phyloP scores from a whole-genome alignment of 2,113 vertebrate species.

The Siniperca knerii region DNA sequence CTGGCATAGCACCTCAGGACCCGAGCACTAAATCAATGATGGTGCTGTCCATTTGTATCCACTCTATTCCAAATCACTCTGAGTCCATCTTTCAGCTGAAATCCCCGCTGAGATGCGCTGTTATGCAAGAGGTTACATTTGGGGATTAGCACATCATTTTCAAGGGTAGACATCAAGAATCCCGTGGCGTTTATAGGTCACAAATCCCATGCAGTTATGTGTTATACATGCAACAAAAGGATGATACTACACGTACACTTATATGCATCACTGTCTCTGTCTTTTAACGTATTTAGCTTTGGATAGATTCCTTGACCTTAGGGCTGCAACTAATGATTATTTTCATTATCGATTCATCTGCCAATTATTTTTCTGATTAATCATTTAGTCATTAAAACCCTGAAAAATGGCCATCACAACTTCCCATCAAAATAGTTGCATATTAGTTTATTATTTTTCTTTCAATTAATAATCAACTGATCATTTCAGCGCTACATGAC shows the following conservation, averaged over 20 bases:
- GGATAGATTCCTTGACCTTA: background rate
- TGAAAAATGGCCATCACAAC: background rate
- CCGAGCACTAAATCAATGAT: conserved; percentile 44
- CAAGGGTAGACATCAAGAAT: conserved; percentile 75
- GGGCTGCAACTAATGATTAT: background rate
- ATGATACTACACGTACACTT: background rate
- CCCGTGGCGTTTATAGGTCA: conserved; percentile 63
- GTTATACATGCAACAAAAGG: conserved; percentile 42
- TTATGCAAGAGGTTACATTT: conserved; percentile 79
- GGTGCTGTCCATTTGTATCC: conserved; percentile 49
- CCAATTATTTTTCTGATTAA: background rate
- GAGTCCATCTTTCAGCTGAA: conserved; percentile 70
- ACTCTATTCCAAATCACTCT: conserved; percentile 60
- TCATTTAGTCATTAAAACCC: background rate
- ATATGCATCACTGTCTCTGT: background rate
- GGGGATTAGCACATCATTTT: conserved; percentile 77
- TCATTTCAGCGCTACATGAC: background rate
- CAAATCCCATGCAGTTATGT: conserved; percentile 55
- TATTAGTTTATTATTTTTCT: too few relatives aligned
- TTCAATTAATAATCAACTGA: too few relatives aligned
- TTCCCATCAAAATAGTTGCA: background rate
- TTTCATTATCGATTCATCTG: background rate
- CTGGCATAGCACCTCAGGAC: conserved; percentile 27
- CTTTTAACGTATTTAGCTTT: background rate
- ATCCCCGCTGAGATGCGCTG: conserved; percentile 64